These are phyloP conservation scores for Cantharis rustica DNA, from an alignment of 2,888 invertebrate genomes.

Conservation along the genomic window DNA sequence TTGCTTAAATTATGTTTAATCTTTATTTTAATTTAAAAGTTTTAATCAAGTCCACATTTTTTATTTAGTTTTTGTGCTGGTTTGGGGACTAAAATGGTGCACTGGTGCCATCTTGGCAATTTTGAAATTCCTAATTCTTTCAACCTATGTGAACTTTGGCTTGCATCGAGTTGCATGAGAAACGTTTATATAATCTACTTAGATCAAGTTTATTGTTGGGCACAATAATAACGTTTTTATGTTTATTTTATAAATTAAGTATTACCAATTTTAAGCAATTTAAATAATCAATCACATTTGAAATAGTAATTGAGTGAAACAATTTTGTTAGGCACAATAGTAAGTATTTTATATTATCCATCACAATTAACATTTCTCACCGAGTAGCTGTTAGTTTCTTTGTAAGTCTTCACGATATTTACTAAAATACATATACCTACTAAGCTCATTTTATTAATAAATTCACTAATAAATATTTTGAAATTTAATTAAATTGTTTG, in stretches of 20 bases:
- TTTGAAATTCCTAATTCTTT: conserved; percentile 21
- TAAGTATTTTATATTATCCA: conserved; percentile 28
- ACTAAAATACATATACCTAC: neutral
- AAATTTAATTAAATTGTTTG: neutral
- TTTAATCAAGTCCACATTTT: conserved; percentile 23
- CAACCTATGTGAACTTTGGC: conserved; percentile 10
- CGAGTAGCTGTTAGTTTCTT: conserved; percentile 35
- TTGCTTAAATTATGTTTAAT: neutral
- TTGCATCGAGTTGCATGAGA: conserved; percentile 31
- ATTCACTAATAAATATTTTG: neutral
- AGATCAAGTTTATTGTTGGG: conserved; percentile 1
- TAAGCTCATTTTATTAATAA: neutral
- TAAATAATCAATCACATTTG: neutral
- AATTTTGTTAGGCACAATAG: conserved; percentile 31
- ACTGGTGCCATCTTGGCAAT: conserved; percentile 23
- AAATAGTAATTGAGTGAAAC: neutral
- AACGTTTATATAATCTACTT: neutral
- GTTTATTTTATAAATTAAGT: neutral
- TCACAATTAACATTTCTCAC: conserved; percentile 30
- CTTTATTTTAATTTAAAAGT: neutral
- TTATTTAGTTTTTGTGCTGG: conserved; percentile 28
- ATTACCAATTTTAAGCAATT: conserved; percentile 7
- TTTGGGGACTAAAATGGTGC: conserved; percentile 29
- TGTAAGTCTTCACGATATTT: conserved; percentile 1
- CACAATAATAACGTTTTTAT: neutral